These are phyloP conservation scores for Pristionchus exspectatus DNA, from an alignment of 2,888 invertebrate species.

Conservation along the genomic window DNA sequence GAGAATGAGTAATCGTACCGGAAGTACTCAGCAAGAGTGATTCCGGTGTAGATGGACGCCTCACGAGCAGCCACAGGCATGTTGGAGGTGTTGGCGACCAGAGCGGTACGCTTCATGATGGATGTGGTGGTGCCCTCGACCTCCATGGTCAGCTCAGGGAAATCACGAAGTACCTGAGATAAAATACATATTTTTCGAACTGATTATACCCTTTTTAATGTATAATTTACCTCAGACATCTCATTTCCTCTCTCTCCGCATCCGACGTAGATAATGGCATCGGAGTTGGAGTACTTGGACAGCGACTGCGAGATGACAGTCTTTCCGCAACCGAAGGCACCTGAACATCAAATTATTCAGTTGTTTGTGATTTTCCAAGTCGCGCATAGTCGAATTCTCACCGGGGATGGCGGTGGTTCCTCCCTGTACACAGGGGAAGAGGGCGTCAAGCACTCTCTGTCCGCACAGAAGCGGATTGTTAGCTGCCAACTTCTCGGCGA, in stretches of 20 bases:
- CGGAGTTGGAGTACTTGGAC: conserved; percentile 99
- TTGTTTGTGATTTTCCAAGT: neutral
- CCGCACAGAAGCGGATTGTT: conserved; percentile 98
- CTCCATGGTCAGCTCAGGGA: conserved; percentile 97
- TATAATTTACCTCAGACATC: conserved; percentile 90
- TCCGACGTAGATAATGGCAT: conserved; percentile 99
- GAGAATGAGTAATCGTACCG: conserved; percentile 50
- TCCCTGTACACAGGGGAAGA: conserved; percentile 90
- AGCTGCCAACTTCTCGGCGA: conserved; percentile 97
- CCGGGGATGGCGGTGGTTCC: conserved; percentile 79
- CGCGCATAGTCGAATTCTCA: neutral
- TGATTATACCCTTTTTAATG: conserved; percentile 12
- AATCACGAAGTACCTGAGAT: conserved; percentile 88
- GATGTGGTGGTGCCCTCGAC: conserved; percentile 94
- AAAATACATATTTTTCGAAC: neutral
- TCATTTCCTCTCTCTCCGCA: conserved; percentile 99
- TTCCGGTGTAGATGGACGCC: conserved; percentile 98
- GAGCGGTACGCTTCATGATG: conserved; percentile 99
- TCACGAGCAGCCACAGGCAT: conserved; percentile 99
- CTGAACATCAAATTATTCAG: conserved; percentile 85
- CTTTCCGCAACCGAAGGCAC: conserved; percentile 99
- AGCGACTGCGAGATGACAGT: conserved; percentile 99
- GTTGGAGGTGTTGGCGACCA: conserved; percentile 99
- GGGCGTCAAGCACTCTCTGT: conserved; percentile 96
- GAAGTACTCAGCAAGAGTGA: conserved; percentile 96